Evolutionary conservation across 2,888 invertebrate species (phyloP).

Genomic region (Eurytoma californica): DNA sequence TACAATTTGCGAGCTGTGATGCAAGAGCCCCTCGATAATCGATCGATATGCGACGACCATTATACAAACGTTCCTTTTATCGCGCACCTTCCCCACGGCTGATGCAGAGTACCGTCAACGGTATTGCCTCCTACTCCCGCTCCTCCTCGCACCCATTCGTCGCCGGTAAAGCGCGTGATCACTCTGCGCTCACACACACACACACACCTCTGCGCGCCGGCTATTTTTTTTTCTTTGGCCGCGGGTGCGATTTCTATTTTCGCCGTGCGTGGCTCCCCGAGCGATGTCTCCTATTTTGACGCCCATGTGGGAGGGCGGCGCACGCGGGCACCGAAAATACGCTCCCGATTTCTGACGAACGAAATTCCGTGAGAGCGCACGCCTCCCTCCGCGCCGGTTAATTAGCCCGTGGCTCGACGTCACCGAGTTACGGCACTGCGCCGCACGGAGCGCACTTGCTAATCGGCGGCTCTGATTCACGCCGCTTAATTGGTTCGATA

Average conservation of each 20-base stretch:
- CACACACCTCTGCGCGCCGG: not conserved
- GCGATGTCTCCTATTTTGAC: conserved; percentile 48
- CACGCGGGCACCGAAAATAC: conserved; percentile 19
- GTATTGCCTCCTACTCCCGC: not conserved
- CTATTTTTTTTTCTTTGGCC: conserved; percentile 36
- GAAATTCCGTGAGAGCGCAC: not conserved
- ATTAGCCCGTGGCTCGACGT: not conserved
- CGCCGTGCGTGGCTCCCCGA: not conserved
- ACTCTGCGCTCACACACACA: no score
- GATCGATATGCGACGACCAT: conserved; percentile 21
- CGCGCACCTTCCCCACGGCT: not conserved
- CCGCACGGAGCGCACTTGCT: not conserved
- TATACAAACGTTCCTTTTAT: conserved; percentile 12
- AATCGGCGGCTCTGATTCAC: conserved; percentile 12
- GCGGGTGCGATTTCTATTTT: conserved; percentile 49
- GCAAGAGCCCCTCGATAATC: conserved; percentile 28
- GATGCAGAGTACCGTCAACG: no score
- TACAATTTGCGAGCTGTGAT: conserved; percentile 17
- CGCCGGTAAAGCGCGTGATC: conserved; percentile 37
- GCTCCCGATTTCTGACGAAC: conserved; percentile 1
- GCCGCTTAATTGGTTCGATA: conserved; percentile 11
- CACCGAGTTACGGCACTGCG: not conserved
- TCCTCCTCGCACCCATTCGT: not conserved
- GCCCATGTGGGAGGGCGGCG: conserved; percentile 17
- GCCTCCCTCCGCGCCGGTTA: not conserved